Percentiles rank a stretch among this genome's conserved stretches.
phyloP scores from a whole-genome alignment of 2,113 vertebrate genomes.

The Odontophorus gujanensis region DNA sequence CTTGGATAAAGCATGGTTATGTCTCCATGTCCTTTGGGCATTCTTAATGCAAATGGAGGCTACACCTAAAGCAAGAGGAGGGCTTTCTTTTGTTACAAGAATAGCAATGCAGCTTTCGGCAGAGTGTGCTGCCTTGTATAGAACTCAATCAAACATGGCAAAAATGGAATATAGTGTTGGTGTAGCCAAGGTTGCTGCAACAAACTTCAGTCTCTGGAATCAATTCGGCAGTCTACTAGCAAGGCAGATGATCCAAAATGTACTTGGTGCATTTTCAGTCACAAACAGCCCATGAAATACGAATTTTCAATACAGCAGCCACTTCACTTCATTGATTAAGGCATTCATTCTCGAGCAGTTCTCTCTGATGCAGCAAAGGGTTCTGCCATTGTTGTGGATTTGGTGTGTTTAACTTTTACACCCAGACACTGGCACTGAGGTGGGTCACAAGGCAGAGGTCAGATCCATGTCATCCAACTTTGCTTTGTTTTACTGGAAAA shows the following conservation, averaged over 20 bases:
- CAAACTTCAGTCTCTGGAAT: not conserved
- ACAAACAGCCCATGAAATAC: conserved; percentile 5
- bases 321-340: not conserved
- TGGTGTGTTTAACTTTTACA: not conserved
- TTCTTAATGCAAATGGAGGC: conserved; percentile 22
- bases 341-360: not conserved
- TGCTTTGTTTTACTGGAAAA: not conserved
- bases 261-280: conserved; percentile 10
- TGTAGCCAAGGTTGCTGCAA: conserved; percentile 11
- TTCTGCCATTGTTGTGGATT: not conserved
- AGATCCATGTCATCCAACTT: not conserved
- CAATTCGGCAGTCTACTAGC: not conserved
- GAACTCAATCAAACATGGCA: not conserved
- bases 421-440: not conserved
- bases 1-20: not conserved
- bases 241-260: not conserved
- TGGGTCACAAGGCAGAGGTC: not conserved
- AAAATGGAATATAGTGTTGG: conserved; percentile 38
- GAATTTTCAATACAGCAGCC: not conserved
- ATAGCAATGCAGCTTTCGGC: conserved; percentile 8
- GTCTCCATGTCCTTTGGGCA: not conserved
- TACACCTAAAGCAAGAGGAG: not conserved
- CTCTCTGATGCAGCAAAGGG: not conserved
- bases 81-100: conserved; percentile 26
- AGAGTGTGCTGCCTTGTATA: not conserved